Percentiles rank a stretch among this genome's conserved stretches.
phyloP scores from a whole-genome alignment of 2,113 vertebrate genomes.

The Xiphorhynchus elegans region DNA sequence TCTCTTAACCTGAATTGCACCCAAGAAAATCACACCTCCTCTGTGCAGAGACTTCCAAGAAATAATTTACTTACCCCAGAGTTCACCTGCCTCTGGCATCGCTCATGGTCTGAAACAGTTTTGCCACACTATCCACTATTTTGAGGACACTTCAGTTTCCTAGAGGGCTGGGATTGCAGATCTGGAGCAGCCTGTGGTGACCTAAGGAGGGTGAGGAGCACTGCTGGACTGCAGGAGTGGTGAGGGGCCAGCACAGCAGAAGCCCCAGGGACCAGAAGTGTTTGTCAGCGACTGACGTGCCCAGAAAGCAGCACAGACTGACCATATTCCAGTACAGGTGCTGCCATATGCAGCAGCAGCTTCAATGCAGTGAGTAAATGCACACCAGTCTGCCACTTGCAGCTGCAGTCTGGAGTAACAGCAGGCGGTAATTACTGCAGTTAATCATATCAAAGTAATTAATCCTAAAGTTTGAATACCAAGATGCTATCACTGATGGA shows the following conservation, averaged over 20 bases:
- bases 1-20: background rate
- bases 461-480: background rate
- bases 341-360: background rate
- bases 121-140: background rate
- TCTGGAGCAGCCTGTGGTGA: rapidly evolving
- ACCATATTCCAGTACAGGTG: background rate
- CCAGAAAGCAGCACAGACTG: background rate
- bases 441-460: background rate
- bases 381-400: background rate
- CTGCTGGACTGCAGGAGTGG: rapidly evolving
- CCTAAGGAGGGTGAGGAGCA: background rate
- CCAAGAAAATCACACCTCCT: background rate
- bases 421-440: background rate
- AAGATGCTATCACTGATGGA: background rate
- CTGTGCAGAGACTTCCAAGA: background rate
- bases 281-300: rapidly evolving
- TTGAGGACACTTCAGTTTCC: background rate
- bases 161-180: background rate
- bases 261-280: background rate
- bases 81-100: background rate
- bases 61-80: background rate
- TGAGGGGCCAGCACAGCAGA: background rate
- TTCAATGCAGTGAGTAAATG: background rate
- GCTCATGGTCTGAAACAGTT: background rate
- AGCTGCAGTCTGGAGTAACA: background rate